Base-by-base conservation (phyloP, 2,888 invertebrate genomes). In the Tetragnatha montana region DNA sequence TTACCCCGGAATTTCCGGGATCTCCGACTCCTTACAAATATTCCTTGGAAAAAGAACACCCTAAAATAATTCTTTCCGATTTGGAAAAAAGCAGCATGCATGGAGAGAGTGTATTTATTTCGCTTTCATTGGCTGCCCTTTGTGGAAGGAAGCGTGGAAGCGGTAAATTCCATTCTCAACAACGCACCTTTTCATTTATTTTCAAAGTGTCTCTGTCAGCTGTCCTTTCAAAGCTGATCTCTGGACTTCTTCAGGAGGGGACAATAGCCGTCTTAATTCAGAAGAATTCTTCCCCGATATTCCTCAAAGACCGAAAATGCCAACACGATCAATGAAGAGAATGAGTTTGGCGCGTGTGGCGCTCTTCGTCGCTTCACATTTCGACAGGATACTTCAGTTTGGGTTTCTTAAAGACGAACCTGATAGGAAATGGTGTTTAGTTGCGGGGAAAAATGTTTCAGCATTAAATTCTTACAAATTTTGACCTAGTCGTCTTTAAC, bases 171-270 rank as follows among this genome's bases (percentile, higher is more conserved):
- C 82, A 82, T 82, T 88, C 87, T 50, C 71, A 73, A 82, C 71
- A 78, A 78, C 47, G 75, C 82, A 88, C 76, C 70, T 71, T 88
- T 82, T 88, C 87, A 88, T 82, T 88, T 82, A 88, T 88, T 82
- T 88, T 78, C 78, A 76, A 88, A 88, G 82, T 88, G 81, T 88
- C 87, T 88, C 81, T 82, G 81, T 88, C 87, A 88, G 81, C 81
- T 75, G 81, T 82, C 87, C 78, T 88, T 82, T 88, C 82, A 78
- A 78, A 87, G 75, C 69, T 87, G 81, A 69, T 22, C 17, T 76
- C 47, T 69, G 69, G 7, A 68, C 85, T 81, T 81, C 85, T 87
- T 87, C 81, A 75, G 81, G 81, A 81, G 68, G 22, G 82, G 78
- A 88, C 82, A 88, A 88, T 82, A 78, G 78, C 81, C 14, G 71